Base-by-base conservation (phyloP, 2,888 invertebrate genomes). In the Lasioglossum morio region DNA sequence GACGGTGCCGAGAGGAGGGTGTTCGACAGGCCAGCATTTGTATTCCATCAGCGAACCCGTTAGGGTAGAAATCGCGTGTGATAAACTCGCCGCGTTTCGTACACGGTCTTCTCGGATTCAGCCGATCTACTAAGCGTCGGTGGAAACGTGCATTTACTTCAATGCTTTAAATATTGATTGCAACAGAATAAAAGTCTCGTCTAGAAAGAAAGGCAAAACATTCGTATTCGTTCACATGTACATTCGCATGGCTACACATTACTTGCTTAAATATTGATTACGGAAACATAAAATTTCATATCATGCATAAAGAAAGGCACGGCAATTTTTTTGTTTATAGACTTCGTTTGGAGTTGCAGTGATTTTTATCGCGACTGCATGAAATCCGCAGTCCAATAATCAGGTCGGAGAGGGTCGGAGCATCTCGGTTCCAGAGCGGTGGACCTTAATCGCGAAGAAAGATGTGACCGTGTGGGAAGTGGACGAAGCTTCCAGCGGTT, bases 1-100 rank as follows among this genome's bases (percentile, higher is more conserved):
- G 79, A 85, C 66, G 63, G 63, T 60, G 72, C 69, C 75, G 37
- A 46, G 37, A 46, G 30, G 27, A 40, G 27, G n/a, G 43, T 30
- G n/a, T 48, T 53, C 7, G 66, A 81, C 72, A 66, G 48, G 63
- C 27, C 23, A 23, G 30, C 72, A 60, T 77, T 63, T 40, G 40
- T 48, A 48, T 16, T 14, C 66, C 66, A 57, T 46, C 27, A 63
- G 40, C 27, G 70, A 23, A 10, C 70, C 27, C 40, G 37, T 60
- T 69, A 40, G 40, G n/a, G 12, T 34, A 2, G 73, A 34, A 57
- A 69, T 37, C 46, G 30, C 40, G 77, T 27, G 48, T n/a, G 34
- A 37, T 19, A 16, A 74, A 37, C 37, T 23, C 34, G 34, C 10
- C 66, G 19, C 14, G 19, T 66, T 30, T 30, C 30, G 66, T 34